Conservation (phyloP, 2,888 invertebrate genomes). For the Camponotus fellah region DNA sequence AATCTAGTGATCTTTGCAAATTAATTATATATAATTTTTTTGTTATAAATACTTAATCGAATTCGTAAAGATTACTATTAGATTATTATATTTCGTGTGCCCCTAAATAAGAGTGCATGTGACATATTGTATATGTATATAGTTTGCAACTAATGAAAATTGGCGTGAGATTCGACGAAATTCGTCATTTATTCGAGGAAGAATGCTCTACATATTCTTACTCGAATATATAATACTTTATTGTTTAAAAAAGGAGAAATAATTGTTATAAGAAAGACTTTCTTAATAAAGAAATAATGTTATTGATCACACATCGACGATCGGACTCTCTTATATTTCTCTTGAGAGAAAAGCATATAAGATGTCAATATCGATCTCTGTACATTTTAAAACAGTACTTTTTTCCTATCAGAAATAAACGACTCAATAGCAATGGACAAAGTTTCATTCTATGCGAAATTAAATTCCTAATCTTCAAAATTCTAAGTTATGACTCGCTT, state of each 20-base stretch:
- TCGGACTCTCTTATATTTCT: background rate
- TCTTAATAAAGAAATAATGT: constrained; percentile 12
- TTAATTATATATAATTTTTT: constrained; percentile 16
- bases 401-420: background rate
- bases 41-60: background rate
- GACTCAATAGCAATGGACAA: background rate
- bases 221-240: constrained; percentile 24
- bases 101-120: background rate
- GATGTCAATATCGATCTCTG: background rate
- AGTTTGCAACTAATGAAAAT: background rate
- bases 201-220: background rate
- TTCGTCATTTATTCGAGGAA: constrained; percentile 3
- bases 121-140: background rate
- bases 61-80: background rate
- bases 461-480: background rate
- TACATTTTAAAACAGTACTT: constrained; percentile 7
- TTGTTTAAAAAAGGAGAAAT: background rate
- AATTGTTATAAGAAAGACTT: constrained; percentile 2
- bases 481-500: background rate
- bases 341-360: constrained; percentile 17
- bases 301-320: background rate
- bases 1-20: background rate
- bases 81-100: background rate
- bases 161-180: background rate
- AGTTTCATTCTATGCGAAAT: background rate